Evolutionary conservation across 2,888 invertebrate genomes (phyloP), one percentile per base, ranked within the genome.

Genomic region (Tricholauxania praeusta): DNA sequence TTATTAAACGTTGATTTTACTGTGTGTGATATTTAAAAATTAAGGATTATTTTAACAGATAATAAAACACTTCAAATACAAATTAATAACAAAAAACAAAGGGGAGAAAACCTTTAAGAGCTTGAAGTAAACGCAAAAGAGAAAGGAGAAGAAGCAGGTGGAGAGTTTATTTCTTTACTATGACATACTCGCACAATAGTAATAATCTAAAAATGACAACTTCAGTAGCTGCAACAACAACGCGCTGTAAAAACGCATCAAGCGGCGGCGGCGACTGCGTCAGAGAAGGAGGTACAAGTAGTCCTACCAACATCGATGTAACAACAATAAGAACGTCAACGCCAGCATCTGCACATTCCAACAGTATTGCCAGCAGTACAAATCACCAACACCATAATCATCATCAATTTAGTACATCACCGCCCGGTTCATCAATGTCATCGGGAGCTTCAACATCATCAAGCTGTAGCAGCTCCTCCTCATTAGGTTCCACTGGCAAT

Each of bases 161-260:
- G 75, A 77, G 76, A 75, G 72, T 48, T 39, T 57, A 39, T 53
- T 39, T 53, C 17, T 70, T 39, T 80, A 86, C 82, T 83, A 86
- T 86, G 86, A 86, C 86, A 83, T 86, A 86, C 85, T 86, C 86
- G 86, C 86, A 86, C 86, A 86, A 86, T 84, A 85, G 83, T 81
- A 85, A 84, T 79, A 86, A 86, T 81, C 80, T 86, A 79, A 84
- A 83, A 82, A 85, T 85, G 84, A 84, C 84, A 83, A 83, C 83
- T 72, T 75, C 79, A 78, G 79, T 78, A 81, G 82, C 39, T 62
- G 62, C 83, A 79, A 78, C 84, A 80, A 82, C 83, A 79, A 82
- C 80, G 78, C 84, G 84, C 73, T 81, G 81, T 76, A 84, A 84
- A 82, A 83, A 83, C 72, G 57, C 64, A 48, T 65, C 72, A 52